Evolutionary conservation across 2,797 vertebrate genomes (phyloP).

Genomic region (Acestrorhynchus altus): DNA sequence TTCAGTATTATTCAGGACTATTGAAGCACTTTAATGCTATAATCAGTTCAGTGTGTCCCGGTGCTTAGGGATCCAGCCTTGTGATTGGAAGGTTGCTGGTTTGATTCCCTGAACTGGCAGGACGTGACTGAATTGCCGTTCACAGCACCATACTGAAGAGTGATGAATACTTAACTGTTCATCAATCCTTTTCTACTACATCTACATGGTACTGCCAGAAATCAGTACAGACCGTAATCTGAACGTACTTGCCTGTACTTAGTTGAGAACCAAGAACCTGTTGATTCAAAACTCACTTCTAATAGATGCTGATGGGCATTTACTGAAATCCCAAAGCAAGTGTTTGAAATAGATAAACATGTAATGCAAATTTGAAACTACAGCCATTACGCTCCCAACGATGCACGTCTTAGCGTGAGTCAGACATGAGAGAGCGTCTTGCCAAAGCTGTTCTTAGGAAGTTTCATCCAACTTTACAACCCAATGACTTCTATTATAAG

Average conservation of each 20-base stretch:
- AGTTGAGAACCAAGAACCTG: neutral
- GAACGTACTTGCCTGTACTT: too few relatives aligned
- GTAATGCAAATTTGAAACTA: neutral
- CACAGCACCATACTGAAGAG: neutral
- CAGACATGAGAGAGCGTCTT: neutral
- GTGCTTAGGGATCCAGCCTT: too few relatives aligned
- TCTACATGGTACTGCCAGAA: neutral
- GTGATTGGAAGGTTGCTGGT: too few relatives aligned
- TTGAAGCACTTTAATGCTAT: too few relatives aligned
- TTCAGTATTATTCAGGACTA: too few relatives aligned
- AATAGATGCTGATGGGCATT: neutral
- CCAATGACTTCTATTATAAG: neutral
- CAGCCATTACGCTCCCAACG: neutral
- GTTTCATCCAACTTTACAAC: neutral
- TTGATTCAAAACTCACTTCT: neutral
- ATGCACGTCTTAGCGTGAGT: neutral
- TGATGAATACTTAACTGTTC: too few relatives aligned
- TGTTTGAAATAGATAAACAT: neutral
- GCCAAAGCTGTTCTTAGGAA: neutral
- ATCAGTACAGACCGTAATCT: neutral
- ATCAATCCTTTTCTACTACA: too few relatives aligned
- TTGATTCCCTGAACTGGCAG: too few relatives aligned
- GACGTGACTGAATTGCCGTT: too few relatives aligned
- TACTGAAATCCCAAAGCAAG: neutral
- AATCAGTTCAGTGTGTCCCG: too few relatives aligned